Conservation (phyloP, 30 jellyfish, hydroid and myxozoan genomes). For the Aurelia aurita region DNA sequence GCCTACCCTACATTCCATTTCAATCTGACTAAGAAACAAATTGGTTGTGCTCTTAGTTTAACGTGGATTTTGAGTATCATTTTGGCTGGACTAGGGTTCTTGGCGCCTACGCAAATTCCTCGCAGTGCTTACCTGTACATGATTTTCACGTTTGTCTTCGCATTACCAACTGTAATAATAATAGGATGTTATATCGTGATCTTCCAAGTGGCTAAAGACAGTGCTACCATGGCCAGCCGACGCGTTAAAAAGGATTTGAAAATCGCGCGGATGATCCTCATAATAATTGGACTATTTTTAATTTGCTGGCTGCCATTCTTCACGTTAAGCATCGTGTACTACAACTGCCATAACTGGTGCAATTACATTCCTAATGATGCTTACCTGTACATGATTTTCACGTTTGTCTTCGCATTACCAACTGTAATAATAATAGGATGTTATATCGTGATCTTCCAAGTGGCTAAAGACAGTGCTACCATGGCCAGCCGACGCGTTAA, state of each 20-base stretch:
- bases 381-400: conserved; percentile 30
- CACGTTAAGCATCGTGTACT: conserved; percentile 53
- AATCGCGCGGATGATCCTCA: conserved; percentile 85
- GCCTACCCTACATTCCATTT: conserved; percentile 83
- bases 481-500: conserved; percentile 54
- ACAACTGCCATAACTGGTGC: conserved; percentile 64
- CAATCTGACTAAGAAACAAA: conserved; percentile 81
- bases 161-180: conserved; percentile 73
- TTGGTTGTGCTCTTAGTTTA: conserved; percentile 59
- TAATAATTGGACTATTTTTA: conserved; percentile 84
- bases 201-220: conserved; percentile 70
- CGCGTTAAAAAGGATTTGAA: conserved; percentile 77
- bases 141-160: conserved; percentile 49
- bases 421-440: conserved; percentile 53
- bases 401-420: conserved; percentile 74
- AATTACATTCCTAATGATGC: conserved; percentile 12
- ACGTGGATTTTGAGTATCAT: conserved; percentile 79
- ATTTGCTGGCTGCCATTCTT: conserved; percentile 94
- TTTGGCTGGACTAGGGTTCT: conserved; percentile 27
- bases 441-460: conserved; percentile 71
- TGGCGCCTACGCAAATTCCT: neutral
- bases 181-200: conserved; percentile 67
- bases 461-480: conserved; percentile 70
- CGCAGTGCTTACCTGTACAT: conserved; percentile 12
- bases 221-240: conserved; percentile 55